These are phyloP conservation scores for Chirona hameri DNA, from an alignment of 2,888 invertebrate species.

Conservation along the genomic window DNA sequence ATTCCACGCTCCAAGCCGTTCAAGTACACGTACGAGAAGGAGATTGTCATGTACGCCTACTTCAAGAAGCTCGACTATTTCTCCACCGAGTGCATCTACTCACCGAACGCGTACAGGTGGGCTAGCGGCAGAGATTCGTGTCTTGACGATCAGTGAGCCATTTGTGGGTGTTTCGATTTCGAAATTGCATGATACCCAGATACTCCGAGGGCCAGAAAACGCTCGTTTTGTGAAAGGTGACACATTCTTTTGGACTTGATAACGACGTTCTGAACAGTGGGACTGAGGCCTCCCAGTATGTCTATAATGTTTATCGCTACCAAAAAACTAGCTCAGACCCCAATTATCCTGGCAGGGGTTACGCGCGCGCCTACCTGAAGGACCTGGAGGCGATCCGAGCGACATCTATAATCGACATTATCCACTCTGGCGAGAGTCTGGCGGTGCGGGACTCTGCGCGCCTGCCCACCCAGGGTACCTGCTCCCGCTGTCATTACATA, in stretches of 20 bases:
- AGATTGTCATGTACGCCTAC: constrained; percentile 99
- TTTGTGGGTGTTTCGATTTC: no score
- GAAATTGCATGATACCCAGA: no score
- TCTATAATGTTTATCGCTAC: no score
- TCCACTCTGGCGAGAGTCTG: constrained; percentile 80
- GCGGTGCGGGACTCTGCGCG: constrained; percentile 75
- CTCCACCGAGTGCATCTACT: constrained; percentile 97
- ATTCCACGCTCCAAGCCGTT: constrained; percentile 92
- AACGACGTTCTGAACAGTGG: no score
- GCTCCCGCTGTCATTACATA: constrained; percentile 76
- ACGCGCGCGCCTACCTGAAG: constrained; percentile 84
- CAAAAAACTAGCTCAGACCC: no score
- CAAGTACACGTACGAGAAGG: constrained; percentile 97
- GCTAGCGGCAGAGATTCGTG: no score
- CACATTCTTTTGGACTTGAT: no score
- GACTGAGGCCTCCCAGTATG: no score
- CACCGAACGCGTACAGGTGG: constrained; percentile 89
- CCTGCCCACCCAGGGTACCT: constrained; percentile 74
- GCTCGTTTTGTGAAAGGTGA: no score
- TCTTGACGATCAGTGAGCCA: no score
- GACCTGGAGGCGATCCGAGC: constrained; percentile 93
- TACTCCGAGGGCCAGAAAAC: no score
- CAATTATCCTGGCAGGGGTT: constrained; percentile 54
- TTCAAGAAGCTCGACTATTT: constrained; percentile 94
- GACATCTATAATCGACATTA: constrained; percentile 85